These are phyloP conservation scores for Acanthisitta chloris DNA, from an alignment of 2,113 vertebrate species.

Conservation along the genomic window DNA sequence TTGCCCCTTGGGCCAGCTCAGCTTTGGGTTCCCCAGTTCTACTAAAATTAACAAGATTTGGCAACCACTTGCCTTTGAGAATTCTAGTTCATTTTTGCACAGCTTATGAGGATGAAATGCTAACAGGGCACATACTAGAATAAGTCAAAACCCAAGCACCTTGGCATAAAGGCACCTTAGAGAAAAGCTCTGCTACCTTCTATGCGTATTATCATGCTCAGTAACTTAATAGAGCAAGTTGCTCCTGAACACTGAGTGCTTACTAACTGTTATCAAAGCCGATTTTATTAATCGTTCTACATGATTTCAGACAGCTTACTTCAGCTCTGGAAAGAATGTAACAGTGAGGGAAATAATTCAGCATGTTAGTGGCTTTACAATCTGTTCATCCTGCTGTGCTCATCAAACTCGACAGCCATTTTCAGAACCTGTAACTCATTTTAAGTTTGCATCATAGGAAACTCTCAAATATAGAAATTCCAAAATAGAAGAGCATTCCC, in stretches of 20 bases:
- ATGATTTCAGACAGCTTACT: neutral
- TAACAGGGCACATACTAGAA: neutral
- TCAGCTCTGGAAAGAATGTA: neutral
- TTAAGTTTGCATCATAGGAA: neutral
- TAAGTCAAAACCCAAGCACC: neutral
- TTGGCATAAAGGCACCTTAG: neutral
- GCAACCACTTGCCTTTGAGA: neutral
- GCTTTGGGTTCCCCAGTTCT: neutral
- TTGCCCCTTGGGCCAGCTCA: neutral
- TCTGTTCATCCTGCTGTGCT: slow-evolving; percentile 32
- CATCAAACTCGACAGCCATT: slow-evolving; percentile 13
- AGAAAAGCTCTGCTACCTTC: neutral
- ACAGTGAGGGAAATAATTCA: neutral
- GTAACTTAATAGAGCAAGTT: neutral
- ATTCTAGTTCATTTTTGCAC: neutral
- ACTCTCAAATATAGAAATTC: neutral
- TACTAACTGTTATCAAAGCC: neutral
- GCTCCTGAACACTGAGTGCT: neutral
- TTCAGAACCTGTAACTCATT: neutral
- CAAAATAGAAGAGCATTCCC: neutral
- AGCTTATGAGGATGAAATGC: neutral
- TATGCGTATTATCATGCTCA: neutral
- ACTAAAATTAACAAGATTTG: neutral
- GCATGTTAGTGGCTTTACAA: neutral
- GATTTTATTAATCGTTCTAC: neutral